Evolutionary conservation across 2,113 vertebrate genomes (phyloP), one percentile per base, ranked within the genome.

Genomic region (Melanerpes formicivorus): DNA sequence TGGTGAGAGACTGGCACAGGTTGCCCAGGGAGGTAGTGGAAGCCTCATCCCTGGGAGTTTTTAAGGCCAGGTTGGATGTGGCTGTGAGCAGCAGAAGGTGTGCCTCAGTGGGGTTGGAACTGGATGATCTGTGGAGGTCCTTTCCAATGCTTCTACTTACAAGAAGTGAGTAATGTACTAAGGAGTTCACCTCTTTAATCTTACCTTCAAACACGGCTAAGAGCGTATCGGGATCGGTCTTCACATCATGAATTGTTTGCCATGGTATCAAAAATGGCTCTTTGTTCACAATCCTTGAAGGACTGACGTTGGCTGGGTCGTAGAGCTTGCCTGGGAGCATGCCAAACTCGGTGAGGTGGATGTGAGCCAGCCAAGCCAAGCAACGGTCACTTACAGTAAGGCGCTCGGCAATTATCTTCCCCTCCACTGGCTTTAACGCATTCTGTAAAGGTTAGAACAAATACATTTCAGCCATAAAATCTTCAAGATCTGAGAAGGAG

Each of bases 331-430:
- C 87, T 30, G 99, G 99, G 23, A 99, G 98, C 67, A 94, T 65
- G 78, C 95, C 97, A 42, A 99, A 99, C 97, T 99, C 99, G 16
- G 97, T 98, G 82, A 99, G 97, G 97, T 99, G 98, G 94, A 99
- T 98, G 95, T 98, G 99, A 65, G 97, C 98, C 80, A 99, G 97
- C 99, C 99, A 99, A 81, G 98, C 98, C 95, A 99, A 95, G 66
- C 98, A 98, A 22, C 98, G 98, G 97, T 99, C 98, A 83, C 90
- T 89, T 74, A 93, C 80, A 70, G 95, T 97, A 95, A 99, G 98
- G 70, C 77, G 94, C 56, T 98, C 96, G 18, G 97, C 96, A 64
- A 98, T 29, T 50, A 95, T 96, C 85, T 91, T 82, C 71, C 91
- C 77, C 74, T 95, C 91, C 77, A 97, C 54, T 1, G 98, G 97